Percentiles rank a stretch among this genome's conserved stretches.
Evolutionary conservation across 2,113 vertebrate genomes (phyloP).

Genomic region (Thunnus maccoyii): DNA sequence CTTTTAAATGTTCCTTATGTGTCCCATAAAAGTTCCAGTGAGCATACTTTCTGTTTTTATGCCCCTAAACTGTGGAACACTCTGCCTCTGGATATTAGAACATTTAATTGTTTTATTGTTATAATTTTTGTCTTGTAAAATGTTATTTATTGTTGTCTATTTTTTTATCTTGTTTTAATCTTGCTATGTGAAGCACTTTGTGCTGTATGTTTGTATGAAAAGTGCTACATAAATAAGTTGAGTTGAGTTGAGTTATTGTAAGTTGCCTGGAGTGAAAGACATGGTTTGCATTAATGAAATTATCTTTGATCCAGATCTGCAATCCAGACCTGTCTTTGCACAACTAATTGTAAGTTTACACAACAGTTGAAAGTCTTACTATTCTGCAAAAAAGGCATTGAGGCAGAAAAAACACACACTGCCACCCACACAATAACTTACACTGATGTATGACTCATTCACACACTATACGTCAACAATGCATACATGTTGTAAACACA

Average conservation of each 20-base stretch:
- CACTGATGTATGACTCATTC: constrained; percentile 13
- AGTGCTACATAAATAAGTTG: too few species aligned
- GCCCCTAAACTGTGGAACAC: too few species aligned
- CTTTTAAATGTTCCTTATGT: too few species aligned
- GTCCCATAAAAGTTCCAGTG: too few species aligned
- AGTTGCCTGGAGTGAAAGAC: constrained; percentile 3
- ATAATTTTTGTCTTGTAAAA: too few species aligned
- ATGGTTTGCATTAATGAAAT: background rate
- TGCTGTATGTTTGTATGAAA: too few species aligned
- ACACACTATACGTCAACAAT: constrained; percentile 12
- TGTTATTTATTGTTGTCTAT: too few species aligned
- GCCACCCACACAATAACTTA: background rate
- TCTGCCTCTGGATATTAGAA: too few species aligned
- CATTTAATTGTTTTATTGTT: too few species aligned
- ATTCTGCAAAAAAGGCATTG: background rate
- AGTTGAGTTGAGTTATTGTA: background rate
- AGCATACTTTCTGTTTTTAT: too few species aligned
- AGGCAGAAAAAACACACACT: background rate
- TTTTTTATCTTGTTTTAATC: too few species aligned
- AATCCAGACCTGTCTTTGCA: background rate
- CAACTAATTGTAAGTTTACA: background rate
- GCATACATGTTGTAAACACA: background rate
- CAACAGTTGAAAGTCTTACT: background rate
- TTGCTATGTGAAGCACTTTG: too few species aligned
- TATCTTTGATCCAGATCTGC: constrained; percentile 9